Base-by-base conservation (phyloP, 2,113 vertebrate species). In the Bostrychus sinensis region DNA sequence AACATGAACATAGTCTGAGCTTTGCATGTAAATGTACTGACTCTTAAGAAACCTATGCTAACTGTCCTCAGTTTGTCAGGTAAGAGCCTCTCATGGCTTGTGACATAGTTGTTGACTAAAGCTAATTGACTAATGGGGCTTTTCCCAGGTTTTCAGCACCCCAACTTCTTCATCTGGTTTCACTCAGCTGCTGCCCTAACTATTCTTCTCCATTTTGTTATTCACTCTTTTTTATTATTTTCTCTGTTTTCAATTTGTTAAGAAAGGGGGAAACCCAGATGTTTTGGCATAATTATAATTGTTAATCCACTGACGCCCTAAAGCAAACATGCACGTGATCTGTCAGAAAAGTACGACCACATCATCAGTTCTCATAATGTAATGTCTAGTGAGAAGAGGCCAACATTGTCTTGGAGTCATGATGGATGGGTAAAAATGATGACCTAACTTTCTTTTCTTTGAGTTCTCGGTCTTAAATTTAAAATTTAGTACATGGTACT, bases 111-210 rank as follows among this genome's bases (percentile, higher is more conserved):
- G 48, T 78, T 81, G 72, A 26, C 39, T 34, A 59, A 58, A 73
- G 53, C 60, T 82, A 81, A 82, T 77, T 85, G 71, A 71, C 75
- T 78, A 84, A 87, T 74, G 51, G 65, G 61, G 56, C 64, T 70
- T 81, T 85, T 77, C 75, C 75, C 75, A 66, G 32, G 77, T 51
- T 80, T 76, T 87, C 75, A 81, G 41, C 81, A 67, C 75, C 55
- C 43, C 14, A 26, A 0, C 5, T 16, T 66, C 60, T 53, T 77
- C 82, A 85, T 84, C 78, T 90, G 85, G 50, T 75, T 85, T 68
- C 62, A 68, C 76, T 88, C 0, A 79, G 66, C 55, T 25, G 1
- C 59, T 71, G 56, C 41, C 54, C 68, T 56, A 43, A 55, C 42
- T 69, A 43, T 26, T 81, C 28, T 28, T 62, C 56, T 26, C n/a